phyloP scores from a whole-genome alignment of 1,140 invertebrate genomes.

The Cherax destructor region DNA sequence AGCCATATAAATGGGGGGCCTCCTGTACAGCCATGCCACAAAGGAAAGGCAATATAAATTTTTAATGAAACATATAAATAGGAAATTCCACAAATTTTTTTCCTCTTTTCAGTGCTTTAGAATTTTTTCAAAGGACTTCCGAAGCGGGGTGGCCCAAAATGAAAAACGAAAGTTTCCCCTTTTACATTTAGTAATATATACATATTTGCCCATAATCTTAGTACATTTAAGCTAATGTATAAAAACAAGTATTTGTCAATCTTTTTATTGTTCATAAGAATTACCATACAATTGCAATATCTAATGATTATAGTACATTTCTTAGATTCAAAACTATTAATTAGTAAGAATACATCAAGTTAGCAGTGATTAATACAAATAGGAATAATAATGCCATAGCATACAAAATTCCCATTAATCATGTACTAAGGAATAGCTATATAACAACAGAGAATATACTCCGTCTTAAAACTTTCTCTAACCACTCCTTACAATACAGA shows the following conservation, averaged over 20 bases:
- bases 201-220: too few species aligned
- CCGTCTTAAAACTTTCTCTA: conserved; percentile 14
- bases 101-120: too few species aligned
- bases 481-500: conserved; percentile 2
- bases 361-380: conserved; percentile 36
- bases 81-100: too few species aligned
- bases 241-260: conserved; percentile 27
- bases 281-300: conserved; percentile 46
- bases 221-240: too few species aligned
- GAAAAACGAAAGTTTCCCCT: too few species aligned
- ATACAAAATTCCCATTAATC: conserved; percentile 47
- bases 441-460: conserved; percentile 12
- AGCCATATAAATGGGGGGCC: too few species aligned
- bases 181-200: too few species aligned
- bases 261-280: conserved; percentile 60
- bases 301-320: conserved; percentile 35
- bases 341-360: conserved; percentile 52
- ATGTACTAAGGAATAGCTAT: conserved; percentile 16
- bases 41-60: too few species aligned
- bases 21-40: too few species aligned
- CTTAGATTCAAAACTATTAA: conserved; percentile 47
- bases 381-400: conserved; percentile 34
- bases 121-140: too few species aligned
- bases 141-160: too few species aligned
- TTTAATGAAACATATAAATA: too few species aligned